These are phyloP conservation scores for Caenorhabditis inopinata DNA, from an alignment of 1,140 invertebrate species.

Conservation along the genomic window DNA sequence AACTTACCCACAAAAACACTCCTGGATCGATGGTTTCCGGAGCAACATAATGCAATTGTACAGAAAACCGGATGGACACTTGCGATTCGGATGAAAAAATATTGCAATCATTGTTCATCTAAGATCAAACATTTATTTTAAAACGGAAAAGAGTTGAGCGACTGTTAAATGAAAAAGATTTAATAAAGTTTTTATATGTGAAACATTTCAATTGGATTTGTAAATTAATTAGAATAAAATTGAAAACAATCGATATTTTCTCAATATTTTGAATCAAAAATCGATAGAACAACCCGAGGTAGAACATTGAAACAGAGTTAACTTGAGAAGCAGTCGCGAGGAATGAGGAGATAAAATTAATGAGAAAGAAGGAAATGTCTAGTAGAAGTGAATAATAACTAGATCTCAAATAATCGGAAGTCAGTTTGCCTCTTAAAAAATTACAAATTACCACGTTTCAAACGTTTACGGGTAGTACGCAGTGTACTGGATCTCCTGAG, in stretches of 20 bases:
- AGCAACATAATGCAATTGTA: conserved; percentile 12
- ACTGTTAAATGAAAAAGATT: too few relatives aligned
- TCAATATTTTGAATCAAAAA: too few relatives aligned
- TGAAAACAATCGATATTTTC: not conserved
- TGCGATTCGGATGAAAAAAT: conserved; percentile 28
- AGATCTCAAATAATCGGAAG: too few relatives aligned
- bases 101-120: too few relatives aligned
- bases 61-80: conserved; percentile 11
- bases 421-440: too few relatives aligned
- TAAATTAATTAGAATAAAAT: not conserved
- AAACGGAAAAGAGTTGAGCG: too few relatives aligned
- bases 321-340: not conserved
- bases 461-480: conserved; percentile 59
- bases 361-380: too few relatives aligned
- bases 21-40: not conserved
- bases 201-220: not conserved
- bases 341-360: too few relatives aligned
- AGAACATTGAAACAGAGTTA: not conserved
- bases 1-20: not conserved
- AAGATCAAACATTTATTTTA: too few relatives aligned
- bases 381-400: too few relatives aligned
- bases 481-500: conserved; percentile 58
- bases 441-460: not conserved
- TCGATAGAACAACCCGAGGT: conserved; percentile 17
- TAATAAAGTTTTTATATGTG: not conserved